Base-by-base conservation (phyloP, 2,888 invertebrate genomes). In the Aethes cnicana region DNA sequence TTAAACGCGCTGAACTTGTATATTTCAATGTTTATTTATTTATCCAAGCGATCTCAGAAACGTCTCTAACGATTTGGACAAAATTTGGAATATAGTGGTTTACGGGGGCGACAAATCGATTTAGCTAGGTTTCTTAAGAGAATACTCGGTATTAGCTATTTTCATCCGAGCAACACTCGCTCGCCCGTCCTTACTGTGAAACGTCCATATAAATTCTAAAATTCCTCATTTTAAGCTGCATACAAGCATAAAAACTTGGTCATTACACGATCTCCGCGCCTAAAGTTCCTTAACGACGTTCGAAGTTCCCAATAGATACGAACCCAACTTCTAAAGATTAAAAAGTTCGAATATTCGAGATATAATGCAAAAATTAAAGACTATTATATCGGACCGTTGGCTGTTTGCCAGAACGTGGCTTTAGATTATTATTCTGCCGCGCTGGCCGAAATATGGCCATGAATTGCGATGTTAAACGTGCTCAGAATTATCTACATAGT, bases 371-470 rank as follows among this genome's bases (percentile, higher is more conserved):
- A n/a, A n/a, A n/a, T n/a, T n/a, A n/a, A n/a, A n/a, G n/a, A n/a
- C 44, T 50, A 36, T 50, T 44, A 30, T 43, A 30, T 23, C 23
- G 23, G 17, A 26, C 26, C 11, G 20, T 42, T 50, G 43, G 49
- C 43, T 36, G 17, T 7, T 5, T 8, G 35, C 49, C 43, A 50
- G 20, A 30, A 6, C 8, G 21, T 18, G 17, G 21, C 30, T 14
- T 32, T 21, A 43, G 14, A 16, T 43, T 21, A 21, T 14, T 17
- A 20, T 23, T 39, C 6, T 20, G 30, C 20, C 3, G 12, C 12
- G 20, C 42, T 5, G 4, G 3, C n/a, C 14, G 42, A 43, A 43
- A 43, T 43, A 42, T 30, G 12, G 20, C 30, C 21, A 21, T 32
- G 25, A 17, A 39, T 39, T 30, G 6, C 21, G 9, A 11, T 9